phyloP scores from a whole-genome alignment of 2,113 vertebrate species.

The Phalacrocorax carbo region DNA sequence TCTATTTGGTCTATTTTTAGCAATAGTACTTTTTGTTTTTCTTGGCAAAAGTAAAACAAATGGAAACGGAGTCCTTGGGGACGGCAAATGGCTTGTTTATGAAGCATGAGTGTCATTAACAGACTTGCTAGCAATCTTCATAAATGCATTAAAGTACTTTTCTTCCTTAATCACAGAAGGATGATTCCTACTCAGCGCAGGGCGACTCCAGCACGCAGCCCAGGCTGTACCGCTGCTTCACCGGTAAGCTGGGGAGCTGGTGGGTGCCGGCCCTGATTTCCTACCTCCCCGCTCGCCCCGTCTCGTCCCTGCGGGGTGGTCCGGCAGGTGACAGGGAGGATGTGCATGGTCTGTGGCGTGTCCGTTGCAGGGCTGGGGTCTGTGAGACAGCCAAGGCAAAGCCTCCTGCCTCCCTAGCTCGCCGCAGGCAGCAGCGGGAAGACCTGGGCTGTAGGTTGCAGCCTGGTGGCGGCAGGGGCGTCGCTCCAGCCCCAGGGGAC shows the following conservation, averaged over 20 bases:
- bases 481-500: accelerated
- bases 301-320: accelerated
- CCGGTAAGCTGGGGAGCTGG: conserved; percentile 9
- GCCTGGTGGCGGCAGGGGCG: not conserved
- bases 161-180: conserved; percentile 45
- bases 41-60: not conserved
- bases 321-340: not conserved
- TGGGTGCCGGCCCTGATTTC: not conserved
- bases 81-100: not conserved
- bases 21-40: not conserved
- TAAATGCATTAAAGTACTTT: not conserved
- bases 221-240: conserved; percentile 51
- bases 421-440: not conserved
- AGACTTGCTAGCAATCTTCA: not conserved
- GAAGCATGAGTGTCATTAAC: not conserved
- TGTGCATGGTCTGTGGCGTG: not conserved
- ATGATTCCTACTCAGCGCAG: not conserved
- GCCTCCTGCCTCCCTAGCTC: not conserved
- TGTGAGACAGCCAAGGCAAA: not conserved
- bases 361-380: not conserved
- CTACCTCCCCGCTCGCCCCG: not conserved
- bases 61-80: not conserved
- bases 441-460: not conserved
- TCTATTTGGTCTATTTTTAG: not conserved
- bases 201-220: not conserved